These are phyloP conservation scores for Australoheros facetus DNA, from an alignment of 2,797 vertebrate genomes.

Conservation along the genomic window DNA sequence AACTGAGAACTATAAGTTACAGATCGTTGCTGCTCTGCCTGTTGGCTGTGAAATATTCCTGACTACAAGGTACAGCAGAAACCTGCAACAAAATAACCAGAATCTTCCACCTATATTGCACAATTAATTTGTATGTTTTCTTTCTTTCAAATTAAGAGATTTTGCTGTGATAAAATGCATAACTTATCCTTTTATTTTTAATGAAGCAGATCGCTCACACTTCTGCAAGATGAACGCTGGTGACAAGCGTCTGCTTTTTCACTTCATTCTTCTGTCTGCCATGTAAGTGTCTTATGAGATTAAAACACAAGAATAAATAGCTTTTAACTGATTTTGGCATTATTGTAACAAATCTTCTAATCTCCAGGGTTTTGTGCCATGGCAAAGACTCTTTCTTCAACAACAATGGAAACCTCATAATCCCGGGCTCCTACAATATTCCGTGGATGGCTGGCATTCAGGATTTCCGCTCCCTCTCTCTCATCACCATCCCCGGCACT, in stretches of 20 bases:
- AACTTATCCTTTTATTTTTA: background rate
- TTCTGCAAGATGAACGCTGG: background rate
- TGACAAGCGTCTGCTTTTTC: background rate
- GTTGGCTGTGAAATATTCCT: background rate
- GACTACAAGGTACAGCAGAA: background rate
- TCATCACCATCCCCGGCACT: background rate
- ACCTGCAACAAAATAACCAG: background rate
- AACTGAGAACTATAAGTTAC: background rate
- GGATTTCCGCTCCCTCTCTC: background rate
- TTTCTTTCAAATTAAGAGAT: background rate
- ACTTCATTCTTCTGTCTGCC: background rate
- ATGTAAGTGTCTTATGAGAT: fast-evolving
- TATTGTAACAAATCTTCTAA: background rate
- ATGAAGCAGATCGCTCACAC: background rate
- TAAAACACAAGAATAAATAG: fast-evolving
- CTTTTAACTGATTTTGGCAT: background rate
- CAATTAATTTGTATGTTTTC: background rate
- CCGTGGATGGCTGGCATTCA: background rate
- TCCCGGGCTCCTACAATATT: background rate
- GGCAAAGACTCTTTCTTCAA: background rate
- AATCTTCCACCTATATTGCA: background rate
- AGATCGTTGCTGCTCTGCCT: fast-evolving
- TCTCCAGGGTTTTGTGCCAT: background rate
- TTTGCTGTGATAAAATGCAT: background rate
- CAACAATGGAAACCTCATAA: background rate